Evolutionary conservation across 1,140 invertebrate genomes (phyloP), one percentile per base, ranked within the genome.

Genomic region (Drosophila nikananu): DNA sequence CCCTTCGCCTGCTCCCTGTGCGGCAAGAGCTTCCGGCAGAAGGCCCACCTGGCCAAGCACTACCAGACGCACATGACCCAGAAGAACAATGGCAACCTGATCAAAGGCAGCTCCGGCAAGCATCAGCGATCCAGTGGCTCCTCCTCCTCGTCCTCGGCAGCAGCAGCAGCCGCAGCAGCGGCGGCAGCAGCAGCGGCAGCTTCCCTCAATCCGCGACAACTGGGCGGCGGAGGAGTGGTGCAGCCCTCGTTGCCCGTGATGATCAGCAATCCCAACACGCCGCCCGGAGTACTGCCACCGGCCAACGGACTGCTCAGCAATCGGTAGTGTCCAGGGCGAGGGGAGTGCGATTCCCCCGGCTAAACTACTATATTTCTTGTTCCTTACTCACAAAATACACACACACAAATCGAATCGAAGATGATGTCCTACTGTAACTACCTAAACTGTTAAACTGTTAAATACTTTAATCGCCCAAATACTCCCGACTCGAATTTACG

Each of bases 1-100:
- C 97, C 97, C 1, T 98, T 98, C 91, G 95, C 97, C 9, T 98
- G 97, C 91, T 96, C 96, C 12, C 93, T 98, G 19, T 98, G 97
- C 82, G 97, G 97, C 51, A 98, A 98, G 91, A 97, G 96, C 80
- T 98, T 98, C 94, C 95, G 98, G 19, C 98, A 99, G 93, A 99
- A 99, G 93, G 98, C 98, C 0, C 98, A 99, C 92, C 95, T 99
- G 59, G 98, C 98, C 61, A 99, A 99, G 93, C 98, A 99, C 93
- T 98, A 99, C 93, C 97, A 99, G 93, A 99, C 98, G 21, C 98
- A 99, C 93, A 96, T 97, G 67, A 96, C 96, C 10, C 96, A 97
- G 89, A 96, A 96, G 86, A 96, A 95, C 44, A 93, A 92, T 35
- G 91, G 91, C 10, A 90, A 52, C 82, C 81, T 92, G 32, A 90